Conservation (phyloP, 2,888 invertebrate genomes). For the Stenoptilia bipunctidactyla region DNA sequence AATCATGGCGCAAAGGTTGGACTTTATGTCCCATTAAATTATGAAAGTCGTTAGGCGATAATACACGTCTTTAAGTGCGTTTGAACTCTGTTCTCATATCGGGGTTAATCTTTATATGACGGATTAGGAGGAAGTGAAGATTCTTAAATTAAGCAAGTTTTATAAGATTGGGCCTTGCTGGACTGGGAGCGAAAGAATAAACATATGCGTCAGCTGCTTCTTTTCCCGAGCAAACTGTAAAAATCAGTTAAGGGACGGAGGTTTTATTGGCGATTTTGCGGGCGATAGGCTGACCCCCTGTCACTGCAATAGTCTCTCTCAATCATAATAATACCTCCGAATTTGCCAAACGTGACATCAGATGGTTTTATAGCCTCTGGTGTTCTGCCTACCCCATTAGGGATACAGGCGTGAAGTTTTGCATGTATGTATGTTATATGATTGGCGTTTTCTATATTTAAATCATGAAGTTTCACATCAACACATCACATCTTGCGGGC, state of each 20-base stretch:
- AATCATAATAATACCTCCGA: too few species aligned
- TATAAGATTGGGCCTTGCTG: not conserved
- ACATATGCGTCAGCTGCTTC: not conserved
- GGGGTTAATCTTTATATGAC: not conserved
- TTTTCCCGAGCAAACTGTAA: too few species aligned
- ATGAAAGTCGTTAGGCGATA: slow-evolving; percentile 19
- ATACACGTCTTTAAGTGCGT: slow-evolving; percentile 4
- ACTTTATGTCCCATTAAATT: slow-evolving; percentile 27
- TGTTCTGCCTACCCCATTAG: too few species aligned
- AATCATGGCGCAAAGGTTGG: slow-evolving; percentile 23
- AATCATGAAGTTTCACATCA: not conserved
- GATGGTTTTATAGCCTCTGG: too few species aligned
- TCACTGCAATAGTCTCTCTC: too few species aligned
- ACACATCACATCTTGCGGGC: too few species aligned
- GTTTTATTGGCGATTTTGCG: too few species aligned
- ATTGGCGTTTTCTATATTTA: not conserved
- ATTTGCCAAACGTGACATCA: too few species aligned
- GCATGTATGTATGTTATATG: not conserved
- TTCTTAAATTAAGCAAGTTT: not conserved
- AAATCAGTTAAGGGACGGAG: too few species aligned
- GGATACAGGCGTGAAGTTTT: too few species aligned
- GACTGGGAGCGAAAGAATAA: not conserved
- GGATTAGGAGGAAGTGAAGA: not conserved
- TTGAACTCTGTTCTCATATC: not conserved
- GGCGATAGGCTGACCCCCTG: too few species aligned